These are phyloP conservation scores for Tapera naevia DNA, from an alignment of 2,797 vertebrate species.

Conservation along the genomic window DNA sequence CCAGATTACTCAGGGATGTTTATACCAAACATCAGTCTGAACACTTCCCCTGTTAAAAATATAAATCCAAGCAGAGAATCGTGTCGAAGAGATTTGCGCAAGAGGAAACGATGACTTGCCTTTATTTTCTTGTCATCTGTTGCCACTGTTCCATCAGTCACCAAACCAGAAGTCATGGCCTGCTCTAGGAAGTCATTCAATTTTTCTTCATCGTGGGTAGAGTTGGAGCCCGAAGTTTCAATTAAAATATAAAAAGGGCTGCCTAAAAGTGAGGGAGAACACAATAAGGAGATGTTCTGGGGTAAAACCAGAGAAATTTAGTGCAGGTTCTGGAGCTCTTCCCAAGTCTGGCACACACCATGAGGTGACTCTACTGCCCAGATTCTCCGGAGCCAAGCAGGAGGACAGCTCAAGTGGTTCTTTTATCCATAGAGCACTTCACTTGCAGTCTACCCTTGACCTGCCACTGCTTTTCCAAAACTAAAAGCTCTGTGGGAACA, in stretches of 20 bases:
- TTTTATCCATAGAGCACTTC: not conserved
- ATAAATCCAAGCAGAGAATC: not conserved
- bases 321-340: not conserved
- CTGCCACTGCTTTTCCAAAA: not conserved
- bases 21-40: not conserved
- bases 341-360: not conserved
- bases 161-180: slow-evolving; percentile 80
- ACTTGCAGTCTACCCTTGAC: not conserved
- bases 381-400: not conserved
- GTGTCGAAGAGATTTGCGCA: not conserved
- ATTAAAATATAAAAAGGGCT: slow-evolving; percentile 91
- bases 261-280: slow-evolving; percentile 72
- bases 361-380: not conserved
- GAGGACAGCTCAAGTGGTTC: not conserved
- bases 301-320: not conserved
- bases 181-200: slow-evolving; percentile 86
- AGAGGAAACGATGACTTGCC: slow-evolving; percentile 62
- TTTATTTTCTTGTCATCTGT: slow-evolving; percentile 87
- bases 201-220: slow-evolving; percentile 87
- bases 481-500: not conserved
- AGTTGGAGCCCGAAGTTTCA: slow-evolving; percentile 90
- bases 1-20: rapidly evolving
- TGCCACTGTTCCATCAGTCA: slow-evolving; percentile 88
- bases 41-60: not conserved
- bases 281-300: not conserved